Evolutionary conservation across 2,888 invertebrate species (phyloP).

Genomic region (Agrenia bidenticulata): DNA sequence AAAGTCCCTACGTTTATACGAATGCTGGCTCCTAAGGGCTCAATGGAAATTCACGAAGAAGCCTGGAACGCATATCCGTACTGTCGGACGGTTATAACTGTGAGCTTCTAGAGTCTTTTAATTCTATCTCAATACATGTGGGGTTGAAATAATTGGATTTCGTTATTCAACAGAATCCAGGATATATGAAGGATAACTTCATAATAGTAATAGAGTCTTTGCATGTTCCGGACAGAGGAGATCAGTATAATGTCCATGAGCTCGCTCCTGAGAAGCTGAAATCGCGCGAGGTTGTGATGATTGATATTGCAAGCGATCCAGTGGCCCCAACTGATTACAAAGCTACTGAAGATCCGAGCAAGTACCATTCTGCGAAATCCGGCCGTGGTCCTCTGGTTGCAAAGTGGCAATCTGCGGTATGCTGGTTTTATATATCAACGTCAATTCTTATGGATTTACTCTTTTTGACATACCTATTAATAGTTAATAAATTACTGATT

Average conservation of each 20-base stretch:
- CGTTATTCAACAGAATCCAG: constrained; percentile 54
- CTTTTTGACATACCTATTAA: too few relatives aligned
- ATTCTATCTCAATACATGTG: background rate
- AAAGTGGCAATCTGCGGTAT: constrained; percentile 54
- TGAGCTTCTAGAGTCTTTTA: constrained; percentile 39
- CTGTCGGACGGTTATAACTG: constrained; percentile 59
- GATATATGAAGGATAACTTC: constrained; percentile 63
- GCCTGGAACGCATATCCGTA: constrained; percentile 65
- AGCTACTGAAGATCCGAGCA: constrained; percentile 60
- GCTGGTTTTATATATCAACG: background rate
- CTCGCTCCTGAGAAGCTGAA: constrained; percentile 59
- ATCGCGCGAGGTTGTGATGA: constrained; percentile 60
- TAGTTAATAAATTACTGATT: background rate
- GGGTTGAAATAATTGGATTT: constrained; percentile 1
- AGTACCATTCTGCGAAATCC: constrained; percentile 60
- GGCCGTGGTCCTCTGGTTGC: constrained; percentile 60
- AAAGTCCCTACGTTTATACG: constrained; percentile 63
- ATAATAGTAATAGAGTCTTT: constrained; percentile 59
- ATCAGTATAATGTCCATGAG: constrained; percentile 60
- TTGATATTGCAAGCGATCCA: constrained; percentile 63
- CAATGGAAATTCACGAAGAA: constrained; percentile 62
- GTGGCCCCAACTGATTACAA: constrained; percentile 59
- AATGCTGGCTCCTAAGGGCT: constrained; percentile 61
- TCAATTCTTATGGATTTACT: too few relatives aligned
- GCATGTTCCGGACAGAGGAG: constrained; percentile 52